Base-by-base conservation (phyloP, 2,888 invertebrate species). In the Parthenolecanium corni region DNA sequence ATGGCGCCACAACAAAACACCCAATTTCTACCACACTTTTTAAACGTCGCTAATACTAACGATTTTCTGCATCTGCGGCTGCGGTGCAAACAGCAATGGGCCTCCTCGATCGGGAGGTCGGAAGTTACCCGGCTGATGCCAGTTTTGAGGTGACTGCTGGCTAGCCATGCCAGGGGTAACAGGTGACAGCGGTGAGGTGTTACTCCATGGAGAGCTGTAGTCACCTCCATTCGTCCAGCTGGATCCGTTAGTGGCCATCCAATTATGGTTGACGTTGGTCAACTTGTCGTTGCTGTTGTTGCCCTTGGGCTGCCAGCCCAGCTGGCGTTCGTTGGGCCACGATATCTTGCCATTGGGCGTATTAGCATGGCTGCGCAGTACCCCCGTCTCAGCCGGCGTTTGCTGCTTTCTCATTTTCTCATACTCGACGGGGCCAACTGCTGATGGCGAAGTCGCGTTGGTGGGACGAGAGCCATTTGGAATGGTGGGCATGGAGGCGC, bases 331-430 rank as follows among this genome's bases (percentile, higher is more conserved):
- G 25, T 64, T 64, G 12, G 67, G 67, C 67, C 67, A 67, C 12
- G 67, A 64, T 21, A 66, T 62, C 38, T 64, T 57, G 1, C 67
- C 67, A 56, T 66, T 67, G 11, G 67, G 66, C 1, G 67, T 67
- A 38, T 65, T 66, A 5, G 66, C 57, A 36, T 67, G 65, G 11
- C 66, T 65, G 1, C 66, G 64, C 9, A 67, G 40, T 11, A 67
- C 67, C 2, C 67, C 67, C 11, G 64, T 66, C 42, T 67, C 67
- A 14, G 65, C 38, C 14, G 44, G 11, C 21, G 62, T 49, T 2
- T 64, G 56, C n/a, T 62, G 64, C 47, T 62, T 64, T 25, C 52
- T 66, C 1, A 56, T 49, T 20, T 52, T 31, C 46, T 64, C 54
- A 14, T 46, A 49, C 11, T 21, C 1, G 18, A 18, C 3, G 14